Base-by-base conservation (phyloP, 2,113 vertebrate species). In the Junco hyemalis region DNA sequence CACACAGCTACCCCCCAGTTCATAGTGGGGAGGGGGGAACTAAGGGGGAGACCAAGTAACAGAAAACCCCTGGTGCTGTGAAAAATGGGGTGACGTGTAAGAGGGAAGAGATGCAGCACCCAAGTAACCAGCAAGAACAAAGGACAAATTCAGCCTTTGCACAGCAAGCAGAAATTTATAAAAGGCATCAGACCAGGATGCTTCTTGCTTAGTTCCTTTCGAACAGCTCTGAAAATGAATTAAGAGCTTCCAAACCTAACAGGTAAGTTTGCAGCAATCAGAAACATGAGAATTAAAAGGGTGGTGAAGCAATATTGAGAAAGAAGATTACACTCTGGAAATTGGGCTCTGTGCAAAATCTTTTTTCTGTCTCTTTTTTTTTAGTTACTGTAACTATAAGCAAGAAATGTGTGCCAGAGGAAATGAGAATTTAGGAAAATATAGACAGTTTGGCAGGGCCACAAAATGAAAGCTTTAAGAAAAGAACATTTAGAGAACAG, bases 391-490 rank as follows among this genome's bases (percentile, higher is more conserved):
- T 96, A 95, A 91, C 83, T 95, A 70, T 91, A 93, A 96, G 90
- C 78, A 97, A 86, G 90, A 94, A 89, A 86, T 3, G 1, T 47
- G 71, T 95, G 95, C 95, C 95, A 96, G 91, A 96, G 94, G 96
- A 97, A 97, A 97, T 97, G 95, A 97, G 96, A 97, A 97, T 96
- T 95, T 96, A 95, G 91, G 95, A 94, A 97, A 96, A 97, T 95
- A 91, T 94, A 96, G 96, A 93, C 88, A 95, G 68, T 77, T 95
- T 97, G 96, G 92, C 95, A 96, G 57, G 36, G 47, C 80, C 84
- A 85, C 81, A 81, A 59, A 95, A 96, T 94, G 84, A 96, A 95
- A 85, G 87, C 92, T 96, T 95, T 84, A 96, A 96, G 87, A 90
- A 88, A 87, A 93, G 90, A 95, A 96, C 96, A 96, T 92, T 83